Evolutionary conservation across 2,113 vertebrate genomes (phyloP).

Genomic region (Antidorcas marsupialis): DNA sequence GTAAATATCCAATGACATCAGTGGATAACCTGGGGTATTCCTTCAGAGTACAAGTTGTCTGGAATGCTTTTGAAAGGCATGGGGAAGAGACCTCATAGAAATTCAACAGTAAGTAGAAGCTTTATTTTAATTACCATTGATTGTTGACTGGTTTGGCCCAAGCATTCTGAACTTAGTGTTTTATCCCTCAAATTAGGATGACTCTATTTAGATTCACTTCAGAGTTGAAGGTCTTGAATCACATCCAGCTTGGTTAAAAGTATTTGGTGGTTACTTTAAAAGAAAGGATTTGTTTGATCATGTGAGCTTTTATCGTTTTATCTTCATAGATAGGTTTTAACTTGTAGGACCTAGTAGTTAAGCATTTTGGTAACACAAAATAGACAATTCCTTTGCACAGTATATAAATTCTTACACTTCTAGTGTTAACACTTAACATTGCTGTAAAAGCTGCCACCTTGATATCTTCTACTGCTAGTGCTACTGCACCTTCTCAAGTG

Average conservation of each 20-base stretch:
- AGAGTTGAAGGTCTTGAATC: not conserved
- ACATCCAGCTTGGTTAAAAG: not conserved
- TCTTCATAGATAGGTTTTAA: not conserved
- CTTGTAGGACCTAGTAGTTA: not conserved
- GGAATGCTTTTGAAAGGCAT: not conserved
- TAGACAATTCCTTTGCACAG: conserved; percentile 39
- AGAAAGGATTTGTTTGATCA: not conserved
- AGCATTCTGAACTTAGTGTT: not conserved
- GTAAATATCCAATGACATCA: not conserved
- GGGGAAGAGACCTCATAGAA: not conserved
- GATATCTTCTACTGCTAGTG: conserved; percentile 44
- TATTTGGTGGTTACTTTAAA: not conserved
- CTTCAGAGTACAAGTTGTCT: not conserved
- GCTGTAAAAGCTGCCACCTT: conserved; percentile 66
- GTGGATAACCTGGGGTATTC: not conserved
- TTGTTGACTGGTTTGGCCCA: not conserved
- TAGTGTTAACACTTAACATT: conserved; percentile 43
- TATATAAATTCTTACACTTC: conserved; percentile 50
- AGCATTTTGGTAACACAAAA: conserved; percentile 14
- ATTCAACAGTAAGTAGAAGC: not conserved
- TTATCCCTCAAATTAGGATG: not conserved
- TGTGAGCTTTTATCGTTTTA: not conserved
- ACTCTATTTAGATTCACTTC: not conserved
- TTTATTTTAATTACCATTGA: not conserved
- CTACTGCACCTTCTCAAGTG: conserved; percentile 57